Evolutionary conservation across 2,797 vertebrate genomes (phyloP).

Genomic region (Phataginus tricuspis): DNA sequence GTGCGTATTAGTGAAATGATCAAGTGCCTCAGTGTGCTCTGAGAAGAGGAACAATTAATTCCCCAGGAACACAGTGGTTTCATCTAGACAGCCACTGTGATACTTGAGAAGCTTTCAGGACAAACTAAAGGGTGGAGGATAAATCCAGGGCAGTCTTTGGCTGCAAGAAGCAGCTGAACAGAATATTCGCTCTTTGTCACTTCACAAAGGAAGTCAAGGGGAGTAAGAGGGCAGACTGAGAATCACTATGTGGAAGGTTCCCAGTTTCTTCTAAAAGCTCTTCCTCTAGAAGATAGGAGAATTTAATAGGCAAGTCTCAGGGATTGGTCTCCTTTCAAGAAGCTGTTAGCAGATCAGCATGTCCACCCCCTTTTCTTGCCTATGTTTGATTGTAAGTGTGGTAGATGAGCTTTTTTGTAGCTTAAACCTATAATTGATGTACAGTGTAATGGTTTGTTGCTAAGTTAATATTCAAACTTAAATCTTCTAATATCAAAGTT

Average conservation of each 20-base stretch:
- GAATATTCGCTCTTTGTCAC: neutral
- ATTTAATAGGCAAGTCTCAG: neutral
- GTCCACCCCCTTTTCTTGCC: neutral
- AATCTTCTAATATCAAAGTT: neutral
- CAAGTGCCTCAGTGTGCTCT: neutral
- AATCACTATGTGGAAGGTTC: neutral
- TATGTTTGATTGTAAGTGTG: neutral
- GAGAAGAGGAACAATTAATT: neutral
- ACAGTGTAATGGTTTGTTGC: neutral
- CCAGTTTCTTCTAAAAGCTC: neutral
- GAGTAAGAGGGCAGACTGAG: neutral
- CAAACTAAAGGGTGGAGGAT: neutral
- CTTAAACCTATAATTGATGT: neutral
- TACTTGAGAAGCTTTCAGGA: neutral
- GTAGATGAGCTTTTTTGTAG: neutral
- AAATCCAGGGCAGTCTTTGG: neutral
- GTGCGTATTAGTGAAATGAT: neutral
- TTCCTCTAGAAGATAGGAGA: neutral
- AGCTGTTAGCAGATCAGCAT: neutral
- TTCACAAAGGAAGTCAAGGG: neutral
- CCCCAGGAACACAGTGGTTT: neutral
- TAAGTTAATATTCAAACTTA: conserved; percentile 21
- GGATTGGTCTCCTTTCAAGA: neutral
- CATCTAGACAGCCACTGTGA: neutral
- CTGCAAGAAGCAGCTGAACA: neutral